These are phyloP conservation scores for Synodontis membranacea DNA, from an alignment of 2,113 vertebrate genomes.

Conservation along the genomic window DNA sequence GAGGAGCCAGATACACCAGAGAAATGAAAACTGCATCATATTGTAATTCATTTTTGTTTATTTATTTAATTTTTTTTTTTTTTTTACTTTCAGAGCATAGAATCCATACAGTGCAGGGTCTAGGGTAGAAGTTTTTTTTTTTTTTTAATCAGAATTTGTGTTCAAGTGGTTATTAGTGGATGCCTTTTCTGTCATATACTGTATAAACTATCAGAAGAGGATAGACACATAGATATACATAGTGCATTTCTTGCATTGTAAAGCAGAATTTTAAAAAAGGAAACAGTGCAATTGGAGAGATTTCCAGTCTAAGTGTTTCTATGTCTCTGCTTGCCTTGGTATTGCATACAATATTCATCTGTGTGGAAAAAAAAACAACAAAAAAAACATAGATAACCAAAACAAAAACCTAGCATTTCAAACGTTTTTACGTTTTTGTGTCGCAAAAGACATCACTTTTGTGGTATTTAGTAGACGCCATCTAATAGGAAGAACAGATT, in stretches of 20 bases:
- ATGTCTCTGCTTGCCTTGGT: slow-evolving; percentile 66
- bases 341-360: slow-evolving; percentile 76
- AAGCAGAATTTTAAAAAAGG: slow-evolving; percentile 73
- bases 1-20: not conserved
- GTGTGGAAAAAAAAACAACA: slow-evolving; percentile 57
- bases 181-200: slow-evolving; percentile 51
- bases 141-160: slow-evolving; percentile 32
- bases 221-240: slow-evolving; percentile 64
- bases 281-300: slow-evolving; percentile 74
- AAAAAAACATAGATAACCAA: slow-evolving; percentile 48
- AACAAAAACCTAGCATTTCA: slow-evolving; percentile 56
- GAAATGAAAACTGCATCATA: not conserved
- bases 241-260: slow-evolving; percentile 76
- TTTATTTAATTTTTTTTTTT: slow-evolving; percentile 43
- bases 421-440: slow-evolving; percentile 75
- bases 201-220: slow-evolving; percentile 62
- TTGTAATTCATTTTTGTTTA: slow-evolving; percentile 22
- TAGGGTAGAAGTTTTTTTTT: slow-evolving; percentile 39
- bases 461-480: slow-evolving; percentile 25
- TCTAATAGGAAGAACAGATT: slow-evolving; percentile 61
- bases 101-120: slow-evolving; percentile 50
- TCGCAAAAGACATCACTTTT: slow-evolving; percentile 55
- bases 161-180: slow-evolving; percentile 44
- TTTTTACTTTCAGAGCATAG: slow-evolving; percentile 45
- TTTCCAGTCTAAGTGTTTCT: slow-evolving; percentile 59